These are phyloP conservation scores for Euplagia quadripunctaria DNA, from an alignment of 2,888 invertebrate species.

Conservation along the genomic window DNA sequence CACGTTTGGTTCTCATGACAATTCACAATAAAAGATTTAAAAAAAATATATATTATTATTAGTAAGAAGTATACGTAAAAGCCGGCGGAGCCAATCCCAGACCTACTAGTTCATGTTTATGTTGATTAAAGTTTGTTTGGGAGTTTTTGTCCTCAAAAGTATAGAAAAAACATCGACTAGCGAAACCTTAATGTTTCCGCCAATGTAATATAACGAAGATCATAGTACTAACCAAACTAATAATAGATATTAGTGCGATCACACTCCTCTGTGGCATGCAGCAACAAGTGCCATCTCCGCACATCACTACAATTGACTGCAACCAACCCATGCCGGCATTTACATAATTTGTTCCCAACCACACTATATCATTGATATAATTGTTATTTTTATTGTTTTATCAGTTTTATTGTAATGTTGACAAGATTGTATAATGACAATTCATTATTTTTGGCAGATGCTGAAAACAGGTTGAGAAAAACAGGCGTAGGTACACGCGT, in stretches of 20 bases:
- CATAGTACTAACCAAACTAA: slow-evolving; percentile 65
- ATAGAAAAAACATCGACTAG: too few relatives aligned
- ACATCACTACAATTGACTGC: slow-evolving; percentile 30
- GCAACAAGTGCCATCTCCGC: slow-evolving; percentile 61
- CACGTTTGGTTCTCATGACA: too few relatives aligned
- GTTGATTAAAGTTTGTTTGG: too few relatives aligned
- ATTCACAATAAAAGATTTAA: too few relatives aligned
- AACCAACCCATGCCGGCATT: neutral
- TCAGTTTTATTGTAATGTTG: neutral
- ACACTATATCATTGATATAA: neutral
- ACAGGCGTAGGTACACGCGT: neutral
- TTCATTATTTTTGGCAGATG: neutral
- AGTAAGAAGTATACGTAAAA: too few relatives aligned
- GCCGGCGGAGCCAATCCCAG: too few relatives aligned
- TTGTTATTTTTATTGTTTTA: neutral
- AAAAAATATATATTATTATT: too few relatives aligned
- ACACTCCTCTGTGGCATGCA: slow-evolving; percentile 57
- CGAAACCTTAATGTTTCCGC: too few relatives aligned
- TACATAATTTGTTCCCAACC: neutral
- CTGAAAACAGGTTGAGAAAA: neutral
- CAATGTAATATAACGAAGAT: neutral
- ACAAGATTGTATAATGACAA: neutral
- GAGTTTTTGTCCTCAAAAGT: too few relatives aligned
- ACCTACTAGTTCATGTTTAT: too few relatives aligned
- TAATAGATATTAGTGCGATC: slow-evolving; percentile 63